Evolutionary conservation across 1,140 invertebrate species (phyloP).

Genomic region (Pseudoatta argentina): DNA sequence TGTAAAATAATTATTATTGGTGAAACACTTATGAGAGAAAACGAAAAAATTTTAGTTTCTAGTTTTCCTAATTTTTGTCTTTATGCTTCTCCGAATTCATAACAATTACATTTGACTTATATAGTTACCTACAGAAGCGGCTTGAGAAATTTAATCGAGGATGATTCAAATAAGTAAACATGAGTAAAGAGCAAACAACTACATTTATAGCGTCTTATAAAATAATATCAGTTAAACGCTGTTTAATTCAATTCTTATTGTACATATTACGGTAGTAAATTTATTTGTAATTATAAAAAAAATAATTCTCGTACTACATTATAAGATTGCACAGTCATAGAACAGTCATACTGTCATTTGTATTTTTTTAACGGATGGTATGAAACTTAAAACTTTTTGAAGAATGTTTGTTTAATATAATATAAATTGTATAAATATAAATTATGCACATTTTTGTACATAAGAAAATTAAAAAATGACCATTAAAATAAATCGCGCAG

Average conservation of each 20-base stretch:
- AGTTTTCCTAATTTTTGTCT: background rate
- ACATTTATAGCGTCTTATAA: background rate
- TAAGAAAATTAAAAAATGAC: background rate
- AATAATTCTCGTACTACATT: too few species aligned
- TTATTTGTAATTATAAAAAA: too few species aligned
- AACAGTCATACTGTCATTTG: background rate
- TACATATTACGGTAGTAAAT: too few species aligned
- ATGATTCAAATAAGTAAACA: background rate
- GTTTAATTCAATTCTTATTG: background rate
- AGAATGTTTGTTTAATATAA: background rate
- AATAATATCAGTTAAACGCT: background rate
- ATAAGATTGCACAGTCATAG: too few species aligned
- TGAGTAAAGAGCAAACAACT: background rate
- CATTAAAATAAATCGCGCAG: too few species aligned
- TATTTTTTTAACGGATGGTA: background rate
- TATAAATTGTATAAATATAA: background rate
- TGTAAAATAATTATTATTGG: conserved; percentile 5
- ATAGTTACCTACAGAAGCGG: background rate
- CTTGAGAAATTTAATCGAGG: conserved; percentile 1
- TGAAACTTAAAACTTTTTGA: background rate
- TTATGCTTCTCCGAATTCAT: background rate
- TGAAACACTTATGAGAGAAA: background rate
- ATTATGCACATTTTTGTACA: background rate
- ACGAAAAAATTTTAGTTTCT: background rate
- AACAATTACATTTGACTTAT: background rate